Evolutionary conservation across 2,113 vertebrate genomes (phyloP), one percentile per base, ranked within the genome.

Genomic region (Odocoileus hemionus): DNA sequence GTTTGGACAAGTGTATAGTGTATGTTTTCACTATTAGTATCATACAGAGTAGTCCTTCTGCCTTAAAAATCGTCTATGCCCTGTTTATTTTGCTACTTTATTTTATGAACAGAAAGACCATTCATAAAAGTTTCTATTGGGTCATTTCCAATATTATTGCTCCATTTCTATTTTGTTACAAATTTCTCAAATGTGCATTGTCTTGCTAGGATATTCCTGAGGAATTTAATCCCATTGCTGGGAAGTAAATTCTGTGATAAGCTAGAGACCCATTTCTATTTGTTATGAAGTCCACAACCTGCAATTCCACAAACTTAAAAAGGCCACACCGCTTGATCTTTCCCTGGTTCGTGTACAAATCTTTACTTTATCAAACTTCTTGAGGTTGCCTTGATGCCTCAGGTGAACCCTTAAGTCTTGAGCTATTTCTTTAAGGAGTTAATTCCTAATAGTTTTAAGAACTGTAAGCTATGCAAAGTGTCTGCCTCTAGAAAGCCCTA

Each of bases 171-270:
- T 82, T 94, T 95, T 79, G 13, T 88, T 85, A 70, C 9, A 79
- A 84, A 58, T 94, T 95, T 93, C 54, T 93, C n/a, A 89, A 74
- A 74, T 88, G 74, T 92, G 25, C 94, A 21, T 80, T 96, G 60
- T 61, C 61, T 89, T 80, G 55, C 26, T 91, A 21, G 50, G 93
- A 47, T 25, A 85, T 86, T 87, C 86, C 55, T 89, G 10, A 80
- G 79, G 55, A 47, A 61, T 79, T 79, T 61, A 54, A 92, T 16
- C 43, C 11, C 16, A 30, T 86, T 87, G 3, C 57, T 95, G 36
- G 33, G 25, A 23, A 96, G 19, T 28, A 36, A 89, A 91, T 85
- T 58, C 5, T 47, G 1, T 76, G 45, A 28, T 55, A 85, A 96
- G 33, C 3, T 79, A 76, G 58, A 19, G 50, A 50, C 50, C 8